These are phyloP conservation scores for Entosphenus tridentatus DNA, from an alignment of 2,113 vertebrate species.

Conservation along the genomic window DNA sequence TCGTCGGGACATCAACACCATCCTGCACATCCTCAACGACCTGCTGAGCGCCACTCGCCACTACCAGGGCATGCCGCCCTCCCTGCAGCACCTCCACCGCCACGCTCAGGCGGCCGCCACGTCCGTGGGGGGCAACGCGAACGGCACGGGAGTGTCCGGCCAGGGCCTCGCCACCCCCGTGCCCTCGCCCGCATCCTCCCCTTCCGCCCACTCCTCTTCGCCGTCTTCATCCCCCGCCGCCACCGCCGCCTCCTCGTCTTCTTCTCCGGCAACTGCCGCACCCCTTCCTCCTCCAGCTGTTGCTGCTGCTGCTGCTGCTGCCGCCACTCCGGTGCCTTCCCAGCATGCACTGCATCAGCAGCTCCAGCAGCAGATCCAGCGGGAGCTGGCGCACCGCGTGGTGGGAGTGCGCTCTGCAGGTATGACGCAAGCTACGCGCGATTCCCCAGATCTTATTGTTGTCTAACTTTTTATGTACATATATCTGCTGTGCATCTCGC, in stretches of 20 bases:
- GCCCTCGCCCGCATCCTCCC: no score
- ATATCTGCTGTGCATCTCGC: no score
- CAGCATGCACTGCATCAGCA: constrained; percentile 30
- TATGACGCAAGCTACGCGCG: no score
- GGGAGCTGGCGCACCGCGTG: constrained; percentile 9
- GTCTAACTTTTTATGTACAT: no score
- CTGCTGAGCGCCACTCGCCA: constrained; percentile 85
- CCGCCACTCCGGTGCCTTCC: constrained; percentile 21
- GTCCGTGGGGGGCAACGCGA: constrained; percentile 12
- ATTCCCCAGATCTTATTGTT: no score
- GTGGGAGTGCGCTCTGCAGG: no score
- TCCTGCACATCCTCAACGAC: constrained; percentile 94
- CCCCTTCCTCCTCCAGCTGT: constrained; percentile 13
- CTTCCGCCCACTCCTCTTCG: no score
- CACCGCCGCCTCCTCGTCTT: constrained; percentile 28
- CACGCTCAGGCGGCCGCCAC: constrained; percentile 55
- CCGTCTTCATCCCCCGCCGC: no score
- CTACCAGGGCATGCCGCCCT: constrained; percentile 93
- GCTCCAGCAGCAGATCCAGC: constrained; percentile 66
- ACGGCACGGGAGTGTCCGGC: no score
- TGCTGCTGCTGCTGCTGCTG: constrained; percentile 63
- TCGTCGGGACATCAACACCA: constrained; percentile 74
- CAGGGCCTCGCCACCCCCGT: no score
- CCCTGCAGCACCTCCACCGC: constrained; percentile 77
- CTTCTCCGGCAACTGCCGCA: constrained; percentile 20